Evolutionary conservation across 2,888 invertebrate species (phyloP).

Genomic region (Parapristionchus giblindavisi): DNA sequence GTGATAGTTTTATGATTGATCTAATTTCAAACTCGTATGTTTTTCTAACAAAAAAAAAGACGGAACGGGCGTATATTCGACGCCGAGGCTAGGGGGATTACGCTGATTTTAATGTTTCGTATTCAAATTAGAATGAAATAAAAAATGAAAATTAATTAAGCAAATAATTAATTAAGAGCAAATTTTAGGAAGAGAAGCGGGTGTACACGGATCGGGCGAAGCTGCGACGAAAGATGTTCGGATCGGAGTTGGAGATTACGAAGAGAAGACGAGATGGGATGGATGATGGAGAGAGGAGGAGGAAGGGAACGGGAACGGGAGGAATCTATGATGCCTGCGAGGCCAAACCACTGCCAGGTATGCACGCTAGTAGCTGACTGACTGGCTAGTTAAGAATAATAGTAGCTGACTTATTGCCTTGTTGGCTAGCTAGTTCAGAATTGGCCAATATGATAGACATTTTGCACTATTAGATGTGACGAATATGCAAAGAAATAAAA

Average conservation of each 20-base stretch:
- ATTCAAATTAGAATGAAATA: background rate
- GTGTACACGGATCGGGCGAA: slow-evolving; percentile 49
- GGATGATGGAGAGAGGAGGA: background rate
- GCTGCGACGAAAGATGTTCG: slow-evolving; percentile 46
- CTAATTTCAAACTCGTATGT: too few relatives aligned
- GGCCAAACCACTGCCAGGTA: slow-evolving; percentile 37
- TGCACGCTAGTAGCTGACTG: background rate
- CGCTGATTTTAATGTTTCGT: background rate
- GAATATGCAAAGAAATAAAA: too few relatives aligned
- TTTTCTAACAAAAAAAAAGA: too few relatives aligned
- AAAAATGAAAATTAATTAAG: background rate
- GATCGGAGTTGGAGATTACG: slow-evolving; percentile 42
- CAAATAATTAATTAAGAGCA: background rate
- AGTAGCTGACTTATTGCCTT: background rate
- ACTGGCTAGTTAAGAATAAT: background rate
- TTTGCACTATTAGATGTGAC: too few relatives aligned
- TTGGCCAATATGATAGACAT: too few relatives aligned
- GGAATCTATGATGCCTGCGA: slow-evolving; percentile 36
- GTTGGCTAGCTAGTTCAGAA: background rate
- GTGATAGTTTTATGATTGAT: background rate
- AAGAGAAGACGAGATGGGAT: background rate
- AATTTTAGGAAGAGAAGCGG: slow-evolving; percentile 30
- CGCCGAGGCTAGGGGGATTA: too few relatives aligned
- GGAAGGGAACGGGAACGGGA: background rate
- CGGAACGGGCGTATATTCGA: too few relatives aligned